These are phyloP conservation scores for Pipistrellus kuhlii DNA, from an alignment of 2,797 vertebrate species.

Conservation along the genomic window DNA sequence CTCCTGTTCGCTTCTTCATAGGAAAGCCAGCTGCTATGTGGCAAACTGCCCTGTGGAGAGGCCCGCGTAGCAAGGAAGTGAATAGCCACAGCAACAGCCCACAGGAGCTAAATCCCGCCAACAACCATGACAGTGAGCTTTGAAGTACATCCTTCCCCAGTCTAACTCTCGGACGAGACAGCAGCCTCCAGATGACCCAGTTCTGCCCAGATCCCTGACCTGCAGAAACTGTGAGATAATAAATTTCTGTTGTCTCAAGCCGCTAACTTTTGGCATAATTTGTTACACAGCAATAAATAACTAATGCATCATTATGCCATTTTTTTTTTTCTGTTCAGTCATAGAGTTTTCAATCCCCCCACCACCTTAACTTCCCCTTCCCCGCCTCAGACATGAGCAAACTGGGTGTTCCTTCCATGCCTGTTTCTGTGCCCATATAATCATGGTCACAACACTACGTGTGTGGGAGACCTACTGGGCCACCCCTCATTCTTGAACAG, in stretches of 20 bases:
- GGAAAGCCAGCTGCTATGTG: background rate
- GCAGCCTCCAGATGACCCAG: background rate
- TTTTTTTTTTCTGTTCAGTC: background rate
- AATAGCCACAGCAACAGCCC: fast-evolving
- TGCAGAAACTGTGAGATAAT: background rate
- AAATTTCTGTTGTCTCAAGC: background rate
- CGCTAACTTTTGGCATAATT: background rate
- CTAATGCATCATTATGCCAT: background rate
- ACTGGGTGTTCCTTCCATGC: background rate
- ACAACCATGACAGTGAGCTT: background rate
- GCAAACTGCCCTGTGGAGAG: background rate
- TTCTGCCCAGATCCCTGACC: background rate
- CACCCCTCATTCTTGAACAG: background rate
- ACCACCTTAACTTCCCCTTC: background rate
- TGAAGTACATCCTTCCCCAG: background rate
- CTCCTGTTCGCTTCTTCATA: background rate
- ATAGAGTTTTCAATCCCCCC: background rate
- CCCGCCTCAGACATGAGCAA: background rate
- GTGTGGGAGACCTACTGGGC: background rate
- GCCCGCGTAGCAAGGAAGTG: background rate
- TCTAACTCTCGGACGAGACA: background rate
- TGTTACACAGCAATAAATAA: background rate
- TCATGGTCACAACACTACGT: background rate
- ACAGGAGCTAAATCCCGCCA: background rate
- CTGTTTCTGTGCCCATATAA: background rate